These are phyloP conservation scores for Myotis pilosus DNA, from an alignment of 2,797 vertebrate genomes.

Conservation along the genomic window DNA sequence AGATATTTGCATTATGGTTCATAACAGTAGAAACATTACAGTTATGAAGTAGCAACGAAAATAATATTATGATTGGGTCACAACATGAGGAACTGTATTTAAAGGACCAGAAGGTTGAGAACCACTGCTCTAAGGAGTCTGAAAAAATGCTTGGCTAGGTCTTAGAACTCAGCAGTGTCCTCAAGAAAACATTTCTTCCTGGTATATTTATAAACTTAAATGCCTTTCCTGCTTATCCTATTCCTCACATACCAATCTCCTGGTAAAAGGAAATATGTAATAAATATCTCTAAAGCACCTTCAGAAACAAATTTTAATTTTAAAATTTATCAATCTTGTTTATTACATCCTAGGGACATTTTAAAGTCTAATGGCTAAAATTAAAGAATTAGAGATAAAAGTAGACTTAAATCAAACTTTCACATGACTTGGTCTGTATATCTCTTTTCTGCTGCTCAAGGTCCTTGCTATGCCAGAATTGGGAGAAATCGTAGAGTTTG, in stretches of 20 bases:
- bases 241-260: not conserved
- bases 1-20: too few species aligned
- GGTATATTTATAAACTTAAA: conserved; percentile 27
- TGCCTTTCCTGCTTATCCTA: not conserved
- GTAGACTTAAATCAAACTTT: not conserved
- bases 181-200: conserved; percentile 1
- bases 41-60: too few species aligned
- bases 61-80: too few species aligned
- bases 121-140: not conserved
- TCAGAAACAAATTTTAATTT: not conserved
- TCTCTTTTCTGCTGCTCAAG: not conserved
- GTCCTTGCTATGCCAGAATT: not conserved
- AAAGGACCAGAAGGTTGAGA: too few species aligned
- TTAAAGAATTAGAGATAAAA: not conserved
- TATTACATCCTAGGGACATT: not conserved
- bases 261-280: not conserved
- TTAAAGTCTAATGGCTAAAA: not conserved
- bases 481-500: not conserved
- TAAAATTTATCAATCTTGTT: not conserved
- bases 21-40: too few species aligned
- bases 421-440: not conserved
- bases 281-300: not conserved
- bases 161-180: conserved; percentile 39
- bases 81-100: too few species aligned
- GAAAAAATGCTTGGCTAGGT: conserved; percentile 38